These are phyloP conservation scores for Carpatolechia fugitivella DNA, from an alignment of 2,888 invertebrate genomes.

Conservation along the genomic window DNA sequence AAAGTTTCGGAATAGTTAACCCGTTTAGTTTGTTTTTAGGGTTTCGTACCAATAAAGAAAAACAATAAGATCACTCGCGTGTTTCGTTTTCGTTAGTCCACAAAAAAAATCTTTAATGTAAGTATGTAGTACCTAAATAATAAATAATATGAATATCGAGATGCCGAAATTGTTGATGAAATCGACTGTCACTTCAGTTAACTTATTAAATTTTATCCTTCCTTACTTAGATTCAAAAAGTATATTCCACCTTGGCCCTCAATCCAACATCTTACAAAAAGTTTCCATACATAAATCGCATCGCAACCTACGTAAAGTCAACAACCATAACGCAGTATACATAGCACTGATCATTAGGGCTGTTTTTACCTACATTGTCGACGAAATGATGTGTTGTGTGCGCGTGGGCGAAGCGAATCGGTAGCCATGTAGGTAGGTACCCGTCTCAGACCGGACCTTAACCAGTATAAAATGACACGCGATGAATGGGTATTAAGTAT, in stretches of 20 bases:
- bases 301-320: background rate
- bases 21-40: too few relatives aligned
- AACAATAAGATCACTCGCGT: background rate
- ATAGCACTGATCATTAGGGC: conserved; percentile 5
- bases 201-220: too few relatives aligned
- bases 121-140: too few relatives aligned
- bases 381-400: background rate
- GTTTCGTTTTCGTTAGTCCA: too few relatives aligned
- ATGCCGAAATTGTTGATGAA: too few relatives aligned
- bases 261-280: background rate
- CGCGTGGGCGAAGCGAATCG: background rate
- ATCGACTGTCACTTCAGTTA: too few relatives aligned
- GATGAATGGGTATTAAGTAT: too few relatives aligned
- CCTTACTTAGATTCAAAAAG: background rate
- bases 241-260: background rate
- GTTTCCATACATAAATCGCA: conserved; percentile 9
- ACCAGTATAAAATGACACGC: too few relatives aligned
- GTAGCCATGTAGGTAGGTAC: background rate
- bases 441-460: background rate
- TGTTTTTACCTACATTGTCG: background rate
- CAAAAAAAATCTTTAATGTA: too few relatives aligned
- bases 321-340: background rate
- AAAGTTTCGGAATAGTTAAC: too few relatives aligned
- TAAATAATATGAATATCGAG: too few relatives aligned
- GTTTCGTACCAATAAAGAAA: conserved; percentile 25